Percentiles rank a stretch among this genome's conserved stretches.
Evolutionary conservation across 2,888 invertebrate species (phyloP).

Genomic region (Gymnoscelis rufifasciata): DNA sequence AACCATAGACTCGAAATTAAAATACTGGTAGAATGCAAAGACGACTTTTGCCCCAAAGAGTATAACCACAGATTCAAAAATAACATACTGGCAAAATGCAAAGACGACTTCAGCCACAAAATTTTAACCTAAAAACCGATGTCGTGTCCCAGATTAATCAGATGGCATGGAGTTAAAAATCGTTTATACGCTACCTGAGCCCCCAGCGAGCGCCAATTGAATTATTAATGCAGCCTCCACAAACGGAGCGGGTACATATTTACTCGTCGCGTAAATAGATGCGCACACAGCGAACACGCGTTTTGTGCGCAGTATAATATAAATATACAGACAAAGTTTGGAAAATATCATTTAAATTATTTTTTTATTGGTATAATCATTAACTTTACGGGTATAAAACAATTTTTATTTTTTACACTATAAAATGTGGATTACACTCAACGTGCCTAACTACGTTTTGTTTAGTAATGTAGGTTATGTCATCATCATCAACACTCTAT

Average conservation of each 20-base stretch:
- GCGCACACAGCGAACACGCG: constrained; percentile 78
- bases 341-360: too few species aligned
- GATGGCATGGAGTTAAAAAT: constrained; percentile 74
- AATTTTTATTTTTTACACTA: too few species aligned
- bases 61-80: too few species aligned
- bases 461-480: too few species aligned
- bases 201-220: constrained; percentile 73
- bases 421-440: too few species aligned
- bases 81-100: too few species aligned
- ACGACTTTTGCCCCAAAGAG: neutral
- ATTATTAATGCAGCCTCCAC: constrained; percentile 79
- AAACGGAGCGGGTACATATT: constrained; percentile 77
- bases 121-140: neutral
- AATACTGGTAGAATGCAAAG: too few species aligned
- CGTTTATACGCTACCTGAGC: constrained; percentile 68
- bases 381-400: too few species aligned
- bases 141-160: constrained; percentile 55
- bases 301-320: constrained; percentile 54
- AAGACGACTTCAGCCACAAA: neutral
- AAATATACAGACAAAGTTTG: constrained; percentile 15
- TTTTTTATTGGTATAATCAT: too few species aligned
- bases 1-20: too few species aligned
- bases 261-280: constrained; percentile 78
- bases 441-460: too few species aligned
- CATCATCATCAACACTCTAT: too few species aligned